A percentile compares a stretch with the other conserved stretches of the same genome.
Conservation (phyloP, 2,888 invertebrate species). For the Ganaspis brasiliensis region DNA sequence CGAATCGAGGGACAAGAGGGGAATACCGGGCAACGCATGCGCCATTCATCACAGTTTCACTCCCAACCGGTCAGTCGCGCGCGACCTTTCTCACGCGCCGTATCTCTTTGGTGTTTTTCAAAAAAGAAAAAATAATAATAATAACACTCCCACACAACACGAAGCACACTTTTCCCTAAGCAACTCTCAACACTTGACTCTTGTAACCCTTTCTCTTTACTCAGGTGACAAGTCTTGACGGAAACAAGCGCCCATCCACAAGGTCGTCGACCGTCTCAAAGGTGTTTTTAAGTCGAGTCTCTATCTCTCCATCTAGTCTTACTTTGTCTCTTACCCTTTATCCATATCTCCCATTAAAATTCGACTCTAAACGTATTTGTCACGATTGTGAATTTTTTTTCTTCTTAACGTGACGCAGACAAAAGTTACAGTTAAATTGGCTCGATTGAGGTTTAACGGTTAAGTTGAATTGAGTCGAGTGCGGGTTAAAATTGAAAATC, state of each 20-base stretch:
- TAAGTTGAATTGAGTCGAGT: not conserved
- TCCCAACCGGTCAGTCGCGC: slow-evolving; percentile 69
- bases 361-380: too few species aligned
- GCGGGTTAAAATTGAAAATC: not conserved
- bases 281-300: too few species aligned
- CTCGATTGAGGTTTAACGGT: not conserved
- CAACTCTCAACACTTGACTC: not conserved
- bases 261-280: slow-evolving; percentile 22
- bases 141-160: too few species aligned
- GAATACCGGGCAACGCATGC: slow-evolving; percentile 49
- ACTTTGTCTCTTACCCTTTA: too few species aligned
- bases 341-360: too few species aligned
- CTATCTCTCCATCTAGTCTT: too few species aligned
- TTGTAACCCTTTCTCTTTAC: not conserved
- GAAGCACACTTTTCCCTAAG: not conserved
- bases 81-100: slow-evolving; percentile 69
- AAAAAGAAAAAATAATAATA: not conserved
- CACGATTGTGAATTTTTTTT: too few species aligned
- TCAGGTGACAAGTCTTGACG: not conserved
- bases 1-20: slow-evolving; percentile 49
- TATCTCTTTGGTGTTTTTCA: slow-evolving; percentile 47
- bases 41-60: slow-evolving; percentile 26
- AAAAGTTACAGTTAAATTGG: too few species aligned
- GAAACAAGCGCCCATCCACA: not conserved
- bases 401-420: too few species aligned